Evolutionary conservation across 2,888 invertebrate genomes (phyloP).

Genomic region (Drosophila demipolita): DNA sequence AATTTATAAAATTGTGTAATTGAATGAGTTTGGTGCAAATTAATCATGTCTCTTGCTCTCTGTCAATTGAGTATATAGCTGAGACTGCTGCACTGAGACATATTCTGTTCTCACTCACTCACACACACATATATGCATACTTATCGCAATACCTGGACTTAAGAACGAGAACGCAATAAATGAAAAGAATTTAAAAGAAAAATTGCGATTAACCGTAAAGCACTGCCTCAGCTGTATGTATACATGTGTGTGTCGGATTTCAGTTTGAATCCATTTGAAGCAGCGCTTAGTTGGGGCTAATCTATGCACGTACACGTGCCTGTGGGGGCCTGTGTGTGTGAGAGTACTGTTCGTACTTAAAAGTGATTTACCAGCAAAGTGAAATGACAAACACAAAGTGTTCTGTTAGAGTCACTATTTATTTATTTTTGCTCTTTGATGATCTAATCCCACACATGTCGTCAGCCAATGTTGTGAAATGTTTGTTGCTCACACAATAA

Average conservation of each 20-base stretch:
- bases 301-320: slow-evolving; percentile 12
- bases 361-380: background rate
- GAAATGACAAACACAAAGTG: background rate
- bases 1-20: slow-evolving; percentile 45
- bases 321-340: background rate
- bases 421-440: background rate
- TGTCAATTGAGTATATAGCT: slow-evolving; percentile 43
- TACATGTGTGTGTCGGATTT: background rate
- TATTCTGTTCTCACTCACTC: slow-evolving; percentile 11
- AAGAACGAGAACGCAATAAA: slow-evolving; percentile 20
- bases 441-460: slow-evolving; percentile 3
- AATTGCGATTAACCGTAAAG: slow-evolving; percentile 9
- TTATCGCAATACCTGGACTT: slow-evolving; percentile 6
- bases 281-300: slow-evolving; percentile 22
- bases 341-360: background rate
- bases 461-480: background rate
- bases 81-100: slow-evolving; percentile 29
- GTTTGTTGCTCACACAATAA: background rate
- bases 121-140: background rate
- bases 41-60: slow-evolving; percentile 42
- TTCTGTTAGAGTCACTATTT: background rate
- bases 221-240: background rate
- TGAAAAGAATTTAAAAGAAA: slow-evolving; percentile 1
- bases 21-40: slow-evolving; percentile 40
- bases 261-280: slow-evolving; percentile 24